These are phyloP conservation scores for Ptilodon capucinus DNA, from an alignment of 2,888 invertebrate species.

Conservation along the genomic window DNA sequence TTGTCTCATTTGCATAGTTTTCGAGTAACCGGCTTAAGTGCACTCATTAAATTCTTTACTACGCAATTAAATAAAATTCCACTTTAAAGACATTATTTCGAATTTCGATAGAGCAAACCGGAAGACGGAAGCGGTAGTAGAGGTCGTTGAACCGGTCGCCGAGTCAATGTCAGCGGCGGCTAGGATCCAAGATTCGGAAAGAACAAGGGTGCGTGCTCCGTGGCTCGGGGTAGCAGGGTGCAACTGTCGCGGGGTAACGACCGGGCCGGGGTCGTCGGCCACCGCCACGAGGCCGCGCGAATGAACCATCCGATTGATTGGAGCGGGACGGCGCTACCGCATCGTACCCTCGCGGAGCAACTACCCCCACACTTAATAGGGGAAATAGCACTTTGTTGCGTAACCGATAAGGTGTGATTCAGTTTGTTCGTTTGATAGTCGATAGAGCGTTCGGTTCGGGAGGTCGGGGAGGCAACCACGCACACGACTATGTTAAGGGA, in stretches of 20 bases:
- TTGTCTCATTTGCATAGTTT: constrained; percentile 15
- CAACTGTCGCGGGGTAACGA: constrained; percentile 77
- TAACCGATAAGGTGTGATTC: constrained; percentile 65
- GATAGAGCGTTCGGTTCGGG: constrained; percentile 45
- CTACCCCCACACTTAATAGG: constrained; percentile 59
- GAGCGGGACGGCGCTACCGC: constrained; percentile 68
- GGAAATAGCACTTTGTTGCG: constrained; percentile 63
- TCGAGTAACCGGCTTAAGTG: constrained; percentile 29
- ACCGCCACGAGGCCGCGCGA: constrained; percentile 77
- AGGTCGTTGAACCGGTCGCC: constrained; percentile 66
- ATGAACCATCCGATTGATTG: constrained; percentile 76
- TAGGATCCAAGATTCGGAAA: constrained; percentile 74
- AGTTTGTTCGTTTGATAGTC: constrained; percentile 31
- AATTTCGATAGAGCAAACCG: constrained; percentile 56
- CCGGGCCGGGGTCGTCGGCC: constrained; percentile 76
- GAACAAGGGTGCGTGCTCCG: constrained; percentile 70
- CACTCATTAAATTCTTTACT: constrained; percentile 24
- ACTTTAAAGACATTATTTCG: constrained; percentile 36
- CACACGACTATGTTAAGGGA: constrained; percentile 74
- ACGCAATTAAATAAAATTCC: constrained; percentile 34
- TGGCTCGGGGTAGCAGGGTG: constrained; percentile 77
- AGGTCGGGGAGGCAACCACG: constrained; percentile 43
- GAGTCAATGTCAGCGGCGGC: constrained; percentile 77
- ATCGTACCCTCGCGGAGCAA: constrained; percentile 66
- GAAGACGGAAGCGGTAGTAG: constrained; percentile 65